phyloP scores from a whole-genome alignment of 2,888 invertebrate species.

The Laothoe populi region DNA sequence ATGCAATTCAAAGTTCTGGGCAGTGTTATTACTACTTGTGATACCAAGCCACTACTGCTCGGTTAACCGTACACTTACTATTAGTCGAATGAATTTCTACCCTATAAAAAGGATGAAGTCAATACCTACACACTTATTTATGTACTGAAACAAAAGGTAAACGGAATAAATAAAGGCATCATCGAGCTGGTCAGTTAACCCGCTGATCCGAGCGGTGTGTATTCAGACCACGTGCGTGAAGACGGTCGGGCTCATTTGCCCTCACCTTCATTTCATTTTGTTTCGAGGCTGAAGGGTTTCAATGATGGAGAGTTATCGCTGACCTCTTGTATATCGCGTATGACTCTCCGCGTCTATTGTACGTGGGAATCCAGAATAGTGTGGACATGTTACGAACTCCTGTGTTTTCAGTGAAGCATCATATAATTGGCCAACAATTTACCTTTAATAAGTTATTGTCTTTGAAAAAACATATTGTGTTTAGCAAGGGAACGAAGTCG shows the following conservation, averaged over 20 bases:
- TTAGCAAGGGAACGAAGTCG: too few relatives aligned
- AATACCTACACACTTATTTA: neutral
- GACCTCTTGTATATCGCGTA: constrained; percentile 4
- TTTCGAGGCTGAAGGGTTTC: constrained; percentile 1
- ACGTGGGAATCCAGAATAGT: neutral
- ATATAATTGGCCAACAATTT: neutral
- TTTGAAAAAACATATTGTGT: too few relatives aligned
- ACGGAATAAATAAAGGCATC: constrained; percentile 12
- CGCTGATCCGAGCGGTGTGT: neutral
- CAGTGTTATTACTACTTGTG: too few relatives aligned
- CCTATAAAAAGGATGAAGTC: too few relatives aligned
- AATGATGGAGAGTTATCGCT: neutral
- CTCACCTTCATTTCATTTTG: constrained; percentile 19
- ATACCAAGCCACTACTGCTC: too few relatives aligned
- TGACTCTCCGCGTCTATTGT: neutral
- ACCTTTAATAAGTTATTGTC: too few relatives aligned
- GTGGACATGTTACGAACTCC: neutral
- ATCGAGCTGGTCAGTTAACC: neutral
- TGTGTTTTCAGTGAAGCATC: too few relatives aligned
- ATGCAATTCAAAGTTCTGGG: too few relatives aligned
- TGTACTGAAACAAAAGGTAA: neutral
- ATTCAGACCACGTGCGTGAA: constrained; percentile 18
- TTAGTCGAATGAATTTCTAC: too few relatives aligned
- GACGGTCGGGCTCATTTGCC: constrained; percentile 16
- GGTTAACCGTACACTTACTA: too few relatives aligned